Base-by-base conservation (phyloP, 2,113 vertebrate genomes). In the Cepphus grylle region DNA sequence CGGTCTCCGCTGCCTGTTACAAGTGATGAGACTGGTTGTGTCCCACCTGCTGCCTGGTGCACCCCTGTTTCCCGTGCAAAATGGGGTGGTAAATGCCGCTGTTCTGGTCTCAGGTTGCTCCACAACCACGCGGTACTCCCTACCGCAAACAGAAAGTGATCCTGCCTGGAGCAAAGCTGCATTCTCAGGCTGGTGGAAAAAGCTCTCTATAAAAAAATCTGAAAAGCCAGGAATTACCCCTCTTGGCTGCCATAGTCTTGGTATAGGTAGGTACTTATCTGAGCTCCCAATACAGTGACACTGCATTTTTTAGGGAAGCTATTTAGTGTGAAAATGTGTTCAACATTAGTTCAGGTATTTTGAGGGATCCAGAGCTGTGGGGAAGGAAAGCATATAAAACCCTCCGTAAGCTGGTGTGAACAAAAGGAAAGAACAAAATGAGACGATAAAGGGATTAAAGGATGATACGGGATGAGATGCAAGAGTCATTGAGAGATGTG, bases 1-100 rank as follows among this genome's bases (percentile, higher is more conserved):
- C 0, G 0, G 15, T 6, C 11, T 85, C 21, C 0, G 5, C 8
- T 90, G 34, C 4, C 20, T 36, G 3, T 34, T 71, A 34, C 5
- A 79, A 56, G 34, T 32, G 30, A 49, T 55, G 38, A 45, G 12
- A 27, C 6, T 38, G n/a, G 6, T 22, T 50, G 1, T 58, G 32
- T 22, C 6, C 16, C 8, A 5, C 1, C 10, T 17, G 29, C 6
- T 9, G 1, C 15, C 71, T 59, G 38, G 10, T 38, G 20, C 78
- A 15, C 5, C 42, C 1, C 23, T 29, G 0, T 34, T 80, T 83
- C n/a, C 55, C 45, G 18, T 12, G 10, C 5, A 53, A 86, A 81
- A 74, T 7, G 9, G 17, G 10, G 3, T 50, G 18, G 18, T 18
- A n/a, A 43, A 71, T 4, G 27, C 15, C 29, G 11, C 23, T 52